Evolutionary conservation across 2,113 vertebrate species (phyloP).

Genomic region (Probosciger aterrimus): DNA sequence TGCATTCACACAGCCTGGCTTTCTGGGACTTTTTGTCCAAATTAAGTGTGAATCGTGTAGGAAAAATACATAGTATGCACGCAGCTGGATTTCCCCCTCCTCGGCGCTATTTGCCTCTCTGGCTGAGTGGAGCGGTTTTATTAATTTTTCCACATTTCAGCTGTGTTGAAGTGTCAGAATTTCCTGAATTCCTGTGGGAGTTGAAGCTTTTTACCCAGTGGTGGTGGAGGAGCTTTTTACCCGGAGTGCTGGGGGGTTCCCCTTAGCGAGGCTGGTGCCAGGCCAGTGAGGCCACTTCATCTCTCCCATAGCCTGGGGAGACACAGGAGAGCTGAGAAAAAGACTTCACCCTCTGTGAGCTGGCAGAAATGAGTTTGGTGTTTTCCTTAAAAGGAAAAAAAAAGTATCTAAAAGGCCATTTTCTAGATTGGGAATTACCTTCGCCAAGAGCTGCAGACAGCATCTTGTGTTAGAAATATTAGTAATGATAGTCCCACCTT

Average conservation of each 20-base stretch:
- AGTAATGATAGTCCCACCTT: neutral
- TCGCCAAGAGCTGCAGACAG: neutral
- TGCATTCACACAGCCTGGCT: neutral
- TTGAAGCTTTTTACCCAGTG: neutral
- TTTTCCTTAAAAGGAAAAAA: neutral
- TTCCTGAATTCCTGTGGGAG: conserved; percentile 2
- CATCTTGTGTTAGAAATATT: neutral
- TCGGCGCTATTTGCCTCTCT: neutral
- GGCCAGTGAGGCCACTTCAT: neutral
- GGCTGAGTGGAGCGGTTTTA: neutral
- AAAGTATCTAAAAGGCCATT: neutral
- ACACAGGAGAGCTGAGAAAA: neutral
- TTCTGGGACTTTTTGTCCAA: neutral
- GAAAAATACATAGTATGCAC: neutral
- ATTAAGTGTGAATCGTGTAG: neutral
- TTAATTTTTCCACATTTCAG: conserved; percentile 36
- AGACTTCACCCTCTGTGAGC: neutral
- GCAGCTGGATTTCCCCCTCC: neutral
- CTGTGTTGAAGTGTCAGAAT: neutral
- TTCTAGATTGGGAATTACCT: neutral
- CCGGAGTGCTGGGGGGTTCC: neutral
- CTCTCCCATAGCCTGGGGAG: neutral
- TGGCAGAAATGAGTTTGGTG: neutral
- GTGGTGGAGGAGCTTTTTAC: neutral
- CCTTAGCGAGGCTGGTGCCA: neutral